A percentile compares a stretch with the other conserved stretches of the same genome.
Evolutionary conservation across 1,140 invertebrate genomes (phyloP).

Genomic region (Gonatopus flavifemur): DNA sequence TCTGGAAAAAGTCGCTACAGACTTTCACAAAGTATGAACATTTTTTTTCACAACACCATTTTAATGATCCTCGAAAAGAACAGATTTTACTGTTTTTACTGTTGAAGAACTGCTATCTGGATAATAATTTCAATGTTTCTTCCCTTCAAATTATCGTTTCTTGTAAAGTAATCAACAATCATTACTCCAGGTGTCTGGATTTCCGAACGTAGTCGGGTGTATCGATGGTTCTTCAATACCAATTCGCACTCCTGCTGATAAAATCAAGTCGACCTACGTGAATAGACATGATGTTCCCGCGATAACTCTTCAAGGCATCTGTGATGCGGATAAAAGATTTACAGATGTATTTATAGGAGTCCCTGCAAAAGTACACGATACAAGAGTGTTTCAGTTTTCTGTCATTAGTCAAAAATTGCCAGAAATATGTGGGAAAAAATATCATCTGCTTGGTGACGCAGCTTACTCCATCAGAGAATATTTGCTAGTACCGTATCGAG

Average conservation of each 20-base stretch:
- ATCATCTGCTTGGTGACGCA: background rate
- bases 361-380: background rate
- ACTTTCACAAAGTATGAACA: slow-evolving; percentile 12
- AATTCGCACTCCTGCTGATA: slow-evolving; percentile 25
- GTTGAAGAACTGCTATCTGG: background rate
- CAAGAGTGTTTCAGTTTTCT: background rate
- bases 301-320: slow-evolving; percentile 39
- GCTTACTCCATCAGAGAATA: background rate
- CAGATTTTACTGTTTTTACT: no score
- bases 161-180: background rate
- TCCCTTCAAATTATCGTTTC: background rate
- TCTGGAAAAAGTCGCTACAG: slow-evolving; percentile 12
- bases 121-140: background rate
- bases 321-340: slow-evolving; percentile 18
- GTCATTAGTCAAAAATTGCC: background rate
- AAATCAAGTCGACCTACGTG: slow-evolving; percentile 29
- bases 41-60: background rate
- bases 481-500: background rate
- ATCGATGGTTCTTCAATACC: slow-evolving; percentile 25
- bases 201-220: slow-evolving; percentile 19
- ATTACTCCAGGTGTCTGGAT: slow-evolving; percentile 11
- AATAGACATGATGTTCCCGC: slow-evolving; percentile 35
- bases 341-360: background rate
- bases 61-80: background rate
- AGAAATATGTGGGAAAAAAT: background rate